Evolutionary conservation across 2,888 invertebrate species (phyloP).

Genomic region (Tenthredo livida): DNA sequence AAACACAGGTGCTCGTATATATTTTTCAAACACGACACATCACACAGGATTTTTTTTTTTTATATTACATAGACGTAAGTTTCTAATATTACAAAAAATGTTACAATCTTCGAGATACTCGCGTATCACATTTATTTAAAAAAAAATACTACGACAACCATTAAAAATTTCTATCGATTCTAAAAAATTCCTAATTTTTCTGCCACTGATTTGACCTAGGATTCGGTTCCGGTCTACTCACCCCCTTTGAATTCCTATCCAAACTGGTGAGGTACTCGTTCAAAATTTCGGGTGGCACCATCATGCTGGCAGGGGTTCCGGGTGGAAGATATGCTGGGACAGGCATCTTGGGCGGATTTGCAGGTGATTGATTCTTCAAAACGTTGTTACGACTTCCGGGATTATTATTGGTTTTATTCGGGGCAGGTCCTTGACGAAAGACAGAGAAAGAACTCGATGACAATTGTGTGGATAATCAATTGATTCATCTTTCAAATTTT

Average conservation of each 20-base stretch:
- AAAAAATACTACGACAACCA: not conserved
- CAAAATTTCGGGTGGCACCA: slow-evolving; percentile 71
- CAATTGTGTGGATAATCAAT: not conserved
- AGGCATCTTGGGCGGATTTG: slow-evolving; percentile 60
- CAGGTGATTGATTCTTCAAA: slow-evolving; percentile 17
- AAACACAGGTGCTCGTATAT: not conserved
- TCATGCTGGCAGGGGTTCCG: slow-evolving; percentile 61
- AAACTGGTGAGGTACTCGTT: slow-evolving; percentile 69
- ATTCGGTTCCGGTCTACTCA: slow-evolving; percentile 67
- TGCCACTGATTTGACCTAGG: slow-evolving; percentile 39
- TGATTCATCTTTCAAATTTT: slow-evolving; percentile 2
- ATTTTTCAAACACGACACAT: not conserved
- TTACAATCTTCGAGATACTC: not conserved
- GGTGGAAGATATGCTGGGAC: slow-evolving; percentile 55
- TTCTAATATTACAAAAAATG: not conserved
- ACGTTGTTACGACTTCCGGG: slow-evolving; percentile 59
- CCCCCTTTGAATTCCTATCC: slow-evolving; percentile 67
- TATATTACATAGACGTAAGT: not conserved
- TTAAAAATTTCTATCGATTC: not conserved
- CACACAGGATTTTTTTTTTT: not conserved
- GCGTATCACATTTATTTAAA: not conserved
- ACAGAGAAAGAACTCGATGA: not conserved
- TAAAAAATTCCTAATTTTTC: slow-evolving; percentile 33
- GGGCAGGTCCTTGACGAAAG: not conserved
- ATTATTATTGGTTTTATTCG: slow-evolving; percentile 27